A percentile compares a stretch with the other conserved stretches of the same genome.
phyloP scores from a whole-genome alignment of 2,797 vertebrate species.

The Phylloscopus collybita region DNA sequence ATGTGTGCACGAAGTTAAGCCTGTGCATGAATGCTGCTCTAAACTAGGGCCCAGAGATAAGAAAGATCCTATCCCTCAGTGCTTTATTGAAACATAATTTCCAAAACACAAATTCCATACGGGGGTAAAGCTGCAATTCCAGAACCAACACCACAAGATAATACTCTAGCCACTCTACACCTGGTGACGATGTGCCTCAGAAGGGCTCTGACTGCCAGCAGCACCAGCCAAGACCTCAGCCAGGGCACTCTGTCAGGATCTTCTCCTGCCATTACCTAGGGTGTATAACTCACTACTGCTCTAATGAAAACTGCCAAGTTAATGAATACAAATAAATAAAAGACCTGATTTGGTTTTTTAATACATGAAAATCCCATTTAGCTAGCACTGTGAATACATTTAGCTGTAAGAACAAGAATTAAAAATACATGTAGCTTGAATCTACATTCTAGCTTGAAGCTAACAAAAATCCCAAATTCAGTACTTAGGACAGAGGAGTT shows the following conservation, averaged over 20 bases:
- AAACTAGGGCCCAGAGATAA: not conserved
- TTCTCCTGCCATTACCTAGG: not conserved
- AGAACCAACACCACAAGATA: not conserved
- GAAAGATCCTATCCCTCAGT: not conserved
- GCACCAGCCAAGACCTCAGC: not conserved
- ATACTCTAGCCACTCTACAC: not conserved
- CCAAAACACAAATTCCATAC: not conserved
- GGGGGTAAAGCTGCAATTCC: not conserved
- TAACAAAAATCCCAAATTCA: conserved; percentile 59
- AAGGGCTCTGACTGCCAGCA: not conserved
- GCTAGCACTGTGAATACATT: not conserved
- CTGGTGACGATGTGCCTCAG: not conserved
- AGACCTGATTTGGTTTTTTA: fast-evolving
- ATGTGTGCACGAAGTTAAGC: not conserved
- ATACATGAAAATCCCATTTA: not conserved
- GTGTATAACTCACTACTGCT: not conserved
- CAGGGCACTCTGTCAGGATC: not conserved
- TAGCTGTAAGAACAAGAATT: not conserved
- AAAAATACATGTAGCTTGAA: not conserved
- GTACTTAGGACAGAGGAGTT: conserved; percentile 65
- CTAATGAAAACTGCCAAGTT: not conserved
- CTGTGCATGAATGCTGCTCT: not conserved
- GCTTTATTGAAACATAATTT: not conserved
- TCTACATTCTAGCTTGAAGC: not conserved
- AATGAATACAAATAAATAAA: not conserved